Evolutionary conservation across 2,797 vertebrate genomes (phyloP).

Genomic region (Neolamprologus multifasciatus): DNA sequence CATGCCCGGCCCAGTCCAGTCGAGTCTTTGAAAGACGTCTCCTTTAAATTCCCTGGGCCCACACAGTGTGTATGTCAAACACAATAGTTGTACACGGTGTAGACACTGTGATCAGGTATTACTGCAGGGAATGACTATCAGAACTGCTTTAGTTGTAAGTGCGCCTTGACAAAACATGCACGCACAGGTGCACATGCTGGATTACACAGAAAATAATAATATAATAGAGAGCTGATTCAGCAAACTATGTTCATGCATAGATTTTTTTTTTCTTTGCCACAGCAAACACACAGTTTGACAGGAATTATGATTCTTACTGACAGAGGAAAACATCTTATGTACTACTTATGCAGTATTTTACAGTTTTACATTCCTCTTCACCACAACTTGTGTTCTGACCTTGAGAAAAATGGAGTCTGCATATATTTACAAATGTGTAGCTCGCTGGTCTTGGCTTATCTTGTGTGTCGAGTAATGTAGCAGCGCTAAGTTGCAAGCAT

Average conservation of each 20-base stretch:
- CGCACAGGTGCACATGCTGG: neutral
- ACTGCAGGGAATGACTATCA: slow-evolving; percentile 20
- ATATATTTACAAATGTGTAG: neutral
- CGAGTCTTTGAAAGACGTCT: slow-evolving; percentile 39
- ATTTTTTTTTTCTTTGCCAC: neutral
- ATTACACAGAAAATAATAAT: neutral
- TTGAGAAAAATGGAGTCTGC: neutral
- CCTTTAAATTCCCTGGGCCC: slow-evolving; percentile 36
- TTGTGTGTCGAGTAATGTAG: neutral
- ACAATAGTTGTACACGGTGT: slow-evolving; percentile 64
- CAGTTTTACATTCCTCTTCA: neutral
- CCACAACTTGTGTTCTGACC: neutral
- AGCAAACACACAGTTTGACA: slow-evolving; percentile 18
- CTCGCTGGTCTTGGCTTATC: neutral
- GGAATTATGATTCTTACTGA: slow-evolving; percentile 21
- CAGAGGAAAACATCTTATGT: slow-evolving; percentile 9
- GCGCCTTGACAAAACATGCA: slow-evolving; percentile 48
- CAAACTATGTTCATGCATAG: neutral
- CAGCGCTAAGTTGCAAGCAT: neutral
- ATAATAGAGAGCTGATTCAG: slow-evolving; percentile 18
- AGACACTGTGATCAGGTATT: slow-evolving; percentile 78
- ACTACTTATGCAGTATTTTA: neutral
- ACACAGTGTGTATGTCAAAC: slow-evolving; percentile 78
- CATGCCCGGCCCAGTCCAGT: slow-evolving; percentile 26
- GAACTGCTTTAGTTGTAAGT: slow-evolving; percentile 26